Base-by-base conservation (phyloP, 1,140 invertebrate species). In the Marisa cornuarietis region DNA sequence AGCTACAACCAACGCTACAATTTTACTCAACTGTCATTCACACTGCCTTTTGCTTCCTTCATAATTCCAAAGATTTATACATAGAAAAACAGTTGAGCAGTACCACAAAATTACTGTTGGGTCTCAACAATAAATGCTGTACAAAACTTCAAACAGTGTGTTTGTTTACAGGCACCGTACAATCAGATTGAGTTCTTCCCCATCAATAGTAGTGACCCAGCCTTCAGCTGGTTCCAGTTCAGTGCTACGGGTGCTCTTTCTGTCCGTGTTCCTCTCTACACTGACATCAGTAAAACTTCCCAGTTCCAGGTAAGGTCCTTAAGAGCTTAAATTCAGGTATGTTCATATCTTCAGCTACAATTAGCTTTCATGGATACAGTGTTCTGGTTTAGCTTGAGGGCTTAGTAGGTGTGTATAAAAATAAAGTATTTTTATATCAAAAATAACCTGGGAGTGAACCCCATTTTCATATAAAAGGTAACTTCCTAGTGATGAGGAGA, bases 81-180 rank as follows among this genome's bases (percentile, higher is more conserved):
- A 4, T 65, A 24, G 20, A 24, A 65, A 65, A 6, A 24, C 24
- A 1, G 63, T 65, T 65, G 24, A 24, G 20, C 20, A 22, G 24
- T 26, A 11, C 7, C 24, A 76, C 16, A 51, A 8, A 71, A 62
- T 42, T 1, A 26, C 31, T 42, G 31, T 1, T 42, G 31, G 0
- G 31, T 42, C 31, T 4, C 31, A 42, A 42, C 6, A 42, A n/a
- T 76, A 13, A 76, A n/a, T 61, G 51, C n/a, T 52, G n/a, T 42
- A 65, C 24, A 4, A 65, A 51, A 74, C 49, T 54, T 76, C 63
- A 26, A 22, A 49, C 14, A 51, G 75, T 76, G 49, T 68, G 24
- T 26, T 75, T 24, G 42, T 81, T 74, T 84, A n/a, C 82, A 88
- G 86, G 42, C 84, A 66, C 87, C 87, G 4, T 73, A 85, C 79